phyloP scores from a whole-genome alignment of 1,140 invertebrate species.

The Drosophila pseudoananassae region DNA sequence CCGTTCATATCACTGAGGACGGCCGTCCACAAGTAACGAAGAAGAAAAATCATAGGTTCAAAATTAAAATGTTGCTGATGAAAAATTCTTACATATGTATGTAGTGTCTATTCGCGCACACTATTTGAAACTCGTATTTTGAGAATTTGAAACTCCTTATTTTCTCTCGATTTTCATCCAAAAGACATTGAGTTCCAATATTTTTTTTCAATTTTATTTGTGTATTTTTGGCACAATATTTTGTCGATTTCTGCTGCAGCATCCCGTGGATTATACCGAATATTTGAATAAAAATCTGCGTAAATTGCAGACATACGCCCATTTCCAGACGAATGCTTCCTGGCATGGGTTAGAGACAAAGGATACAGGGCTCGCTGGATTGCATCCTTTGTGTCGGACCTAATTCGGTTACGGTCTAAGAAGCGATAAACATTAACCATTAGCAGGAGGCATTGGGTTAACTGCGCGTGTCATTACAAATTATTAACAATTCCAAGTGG shows the following conservation, averaged over 20 bases:
- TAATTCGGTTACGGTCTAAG: conserved; percentile 48
- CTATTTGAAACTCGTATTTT: no score
- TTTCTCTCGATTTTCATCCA: background rate
- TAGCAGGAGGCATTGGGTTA: conserved; percentile 12
- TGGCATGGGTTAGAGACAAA: conserved; percentile 24
- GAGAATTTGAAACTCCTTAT: background rate
- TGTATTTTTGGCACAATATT: conserved; percentile 3
- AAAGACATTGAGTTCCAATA: conserved; percentile 49
- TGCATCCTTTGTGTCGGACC: conserved; percentile 45
- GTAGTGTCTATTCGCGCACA: no score
- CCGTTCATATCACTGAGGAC: no score
- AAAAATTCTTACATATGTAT: no score
- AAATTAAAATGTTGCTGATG: no score
- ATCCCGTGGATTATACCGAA: conserved; percentile 46
- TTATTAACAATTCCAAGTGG: conserved; percentile 74
- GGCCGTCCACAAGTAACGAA: no score
- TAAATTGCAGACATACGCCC: conserved; percentile 73
- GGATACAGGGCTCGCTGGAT: conserved; percentile 23
- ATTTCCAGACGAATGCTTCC: conserved; percentile 33
- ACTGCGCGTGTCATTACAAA: conserved; percentile 64
- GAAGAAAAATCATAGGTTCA: no score
- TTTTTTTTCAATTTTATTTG: conserved; percentile 24
- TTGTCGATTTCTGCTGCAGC: conserved; percentile 39
- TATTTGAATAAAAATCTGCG: conserved; percentile 79
- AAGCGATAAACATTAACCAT: conserved; percentile 14